phyloP scores from a whole-genome alignment of 2,888 invertebrate species.

The Brachyopa scutellaris region DNA sequence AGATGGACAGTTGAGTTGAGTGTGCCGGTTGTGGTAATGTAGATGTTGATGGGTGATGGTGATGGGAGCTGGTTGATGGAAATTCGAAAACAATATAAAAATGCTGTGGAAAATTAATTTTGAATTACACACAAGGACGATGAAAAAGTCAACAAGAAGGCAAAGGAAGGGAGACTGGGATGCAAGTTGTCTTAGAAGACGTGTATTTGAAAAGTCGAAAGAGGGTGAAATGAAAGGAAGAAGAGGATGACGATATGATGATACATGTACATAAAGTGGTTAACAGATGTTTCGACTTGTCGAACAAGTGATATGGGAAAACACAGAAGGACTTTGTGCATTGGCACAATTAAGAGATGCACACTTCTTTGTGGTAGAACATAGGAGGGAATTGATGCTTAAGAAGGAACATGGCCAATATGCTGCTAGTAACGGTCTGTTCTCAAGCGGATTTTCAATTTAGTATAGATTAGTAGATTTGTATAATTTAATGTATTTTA shows the following conservation, averaged over 20 bases:
- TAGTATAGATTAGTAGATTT: too few relatives aligned
- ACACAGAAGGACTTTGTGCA: background rate
- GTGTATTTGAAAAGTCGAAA: too few relatives aligned
- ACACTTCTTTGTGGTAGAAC: background rate
- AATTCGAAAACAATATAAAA: conserved; percentile 68
- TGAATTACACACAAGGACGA: conserved; percentile 60
- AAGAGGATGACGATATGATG: background rate
- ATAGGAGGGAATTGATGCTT: background rate
- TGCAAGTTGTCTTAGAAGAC: conserved; percentile 10
- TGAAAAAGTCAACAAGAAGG: conserved; percentile 26
- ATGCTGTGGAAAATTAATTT: conserved; percentile 73
- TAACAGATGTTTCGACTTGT: conserved; percentile 64
- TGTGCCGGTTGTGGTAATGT: background rate
- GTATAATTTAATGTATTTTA: too few relatives aligned
- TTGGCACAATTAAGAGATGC: conserved; percentile 24
- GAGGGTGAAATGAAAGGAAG: background rate
- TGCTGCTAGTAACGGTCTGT: too few relatives aligned
- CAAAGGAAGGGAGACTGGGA: background rate
- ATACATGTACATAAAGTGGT: conserved; percentile 7
- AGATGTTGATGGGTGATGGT: background rate
- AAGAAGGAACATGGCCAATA: too few relatives aligned
- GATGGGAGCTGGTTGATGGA: conserved; percentile 56
- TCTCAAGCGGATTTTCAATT: too few relatives aligned
- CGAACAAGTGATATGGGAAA: conserved; percentile 30
- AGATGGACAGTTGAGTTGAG: conserved; percentile 34